Evolutionary conservation across 2,113 vertebrate genomes (phyloP).

Genomic region (Atlantisia rogersi): DNA sequence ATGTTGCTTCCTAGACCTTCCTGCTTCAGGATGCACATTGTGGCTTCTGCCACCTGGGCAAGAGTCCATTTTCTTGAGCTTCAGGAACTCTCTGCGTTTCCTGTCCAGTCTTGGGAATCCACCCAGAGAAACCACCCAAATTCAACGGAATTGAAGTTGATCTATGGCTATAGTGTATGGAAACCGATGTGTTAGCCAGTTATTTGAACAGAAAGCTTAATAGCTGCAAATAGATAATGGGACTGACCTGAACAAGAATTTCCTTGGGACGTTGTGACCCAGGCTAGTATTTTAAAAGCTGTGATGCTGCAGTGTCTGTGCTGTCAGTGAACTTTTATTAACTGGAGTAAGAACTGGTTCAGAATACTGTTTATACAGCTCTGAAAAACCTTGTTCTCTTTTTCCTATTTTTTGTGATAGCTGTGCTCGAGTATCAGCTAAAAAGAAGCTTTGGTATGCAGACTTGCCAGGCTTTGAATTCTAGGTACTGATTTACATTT

Average conservation of each 20-base stretch:
- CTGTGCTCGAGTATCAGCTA: background rate
- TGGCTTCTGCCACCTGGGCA: background rate
- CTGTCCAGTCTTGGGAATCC: background rate
- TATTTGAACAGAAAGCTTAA: background rate
- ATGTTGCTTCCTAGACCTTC: background rate
- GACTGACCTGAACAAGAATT: background rate
- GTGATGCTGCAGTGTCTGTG: background rate
- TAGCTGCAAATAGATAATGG: background rate
- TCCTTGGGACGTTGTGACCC: background rate
- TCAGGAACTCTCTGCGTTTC: background rate
- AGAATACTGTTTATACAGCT: background rate
- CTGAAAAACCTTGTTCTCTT: background rate
- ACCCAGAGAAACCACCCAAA: background rate
- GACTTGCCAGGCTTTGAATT: background rate
- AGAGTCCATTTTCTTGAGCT: background rate
- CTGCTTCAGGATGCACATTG: background rate
- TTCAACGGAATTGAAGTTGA: background rate
- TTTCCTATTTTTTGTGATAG: too few species aligned
- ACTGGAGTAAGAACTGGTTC: background rate
- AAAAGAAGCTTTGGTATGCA: background rate
- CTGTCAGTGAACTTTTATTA: background rate
- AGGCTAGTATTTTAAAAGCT: background rate
- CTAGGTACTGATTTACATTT: background rate
- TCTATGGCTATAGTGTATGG: background rate
- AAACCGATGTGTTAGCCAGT: background rate